Base-by-base conservation (phyloP, 1,140 invertebrate species). In the Holcopasites calliopsidis region DNA sequence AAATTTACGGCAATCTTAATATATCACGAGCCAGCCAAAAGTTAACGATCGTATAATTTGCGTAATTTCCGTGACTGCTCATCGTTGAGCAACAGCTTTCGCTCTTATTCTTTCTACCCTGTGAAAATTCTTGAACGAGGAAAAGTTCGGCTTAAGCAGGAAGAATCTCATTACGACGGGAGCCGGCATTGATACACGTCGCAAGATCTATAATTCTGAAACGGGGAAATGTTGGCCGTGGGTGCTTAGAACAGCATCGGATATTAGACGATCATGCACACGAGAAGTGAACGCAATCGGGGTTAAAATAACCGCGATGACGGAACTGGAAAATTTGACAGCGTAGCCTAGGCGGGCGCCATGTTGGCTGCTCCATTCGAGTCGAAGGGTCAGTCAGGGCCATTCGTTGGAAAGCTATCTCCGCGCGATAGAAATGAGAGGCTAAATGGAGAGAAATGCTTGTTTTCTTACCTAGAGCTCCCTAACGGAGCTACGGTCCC, bases 271-370 rank as follows among this genome's bases (percentile, higher is more conserved):
- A 21, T 21, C n/a, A 35, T 26, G 23, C n/a, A 58, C 33, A 28
- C 61, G 69, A 21, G 49, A 35, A 42, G n/a, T n/a, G 26, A 73
- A 68, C 40, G 28, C 47, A 28, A 44, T 42, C 35, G 50, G 44
- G 71, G 50, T 76, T 77, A 82, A 68, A 82, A 82, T 83, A 83
- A 77, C 68, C 68, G 28, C 50, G 64, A 77, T 71, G 66, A 76
- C 68, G 60, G 76, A 77, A 77, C 55, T 26, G 68, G 55, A 73
- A 77, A 73, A 83, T 84, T 84, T 84, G 82, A 84, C 82, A 83
- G 82, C 35, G 60, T 74, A 83, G 64, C 74, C 74, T 83, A 84
- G 78, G 66, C 77, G 68, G 78, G 73, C 66, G 82, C 82, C 82
- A 84, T 84, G 70, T 80, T 84, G 65, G 72, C 58, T 69, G 55